Evolutionary conservation across 2,888 invertebrate species (phyloP), one percentile per base, ranked within the genome.

Genomic region (Amorpha juglandis): DNA sequence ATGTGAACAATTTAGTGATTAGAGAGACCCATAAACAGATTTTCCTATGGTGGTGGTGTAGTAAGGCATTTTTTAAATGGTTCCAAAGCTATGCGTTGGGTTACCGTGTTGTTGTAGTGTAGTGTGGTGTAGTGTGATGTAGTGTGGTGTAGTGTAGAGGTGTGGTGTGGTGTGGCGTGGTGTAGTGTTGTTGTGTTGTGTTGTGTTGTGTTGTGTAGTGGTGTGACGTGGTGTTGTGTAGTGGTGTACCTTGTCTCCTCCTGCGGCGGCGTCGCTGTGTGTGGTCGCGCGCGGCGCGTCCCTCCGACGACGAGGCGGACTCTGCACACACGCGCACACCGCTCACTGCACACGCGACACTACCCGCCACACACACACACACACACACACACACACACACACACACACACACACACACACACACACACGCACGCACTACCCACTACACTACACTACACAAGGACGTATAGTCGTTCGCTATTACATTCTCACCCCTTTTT

Each of bases 321-420:
- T 91, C 91, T 94, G 87, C 88, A 95, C 89, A 94, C 92, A 95
- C 76, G 74, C 76, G 64, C 72, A 74, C 74, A 27, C 27, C 27
- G 70, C 71, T 72, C 75, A 74, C 66, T 62, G 70, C 70, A 67
- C 68, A 68, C 55, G 21, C 67, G 69, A 51, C 75, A 74, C 66
- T 62, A 38, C 38, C 69, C 70, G 21, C 67, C 69, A 64, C 69
- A 67, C 66, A 63, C 14, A 62, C 14, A 69, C n/a, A 71, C 68
- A 65, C 71, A 58, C 76, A 74, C 76, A 47, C 72, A 74, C 74
- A 70, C 71, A 72, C 75, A 74, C 66, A 4, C 62, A 69, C 70
- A 67, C 68, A 38, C 58, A n/a, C 66, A 14, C 55, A 66, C 68
- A 53, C 66, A 47, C 33, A 55, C 16, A 27, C 48, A 58, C 19